Conservation (phyloP, 2,113 vertebrate species). For the Daboia siamensis region DNA sequence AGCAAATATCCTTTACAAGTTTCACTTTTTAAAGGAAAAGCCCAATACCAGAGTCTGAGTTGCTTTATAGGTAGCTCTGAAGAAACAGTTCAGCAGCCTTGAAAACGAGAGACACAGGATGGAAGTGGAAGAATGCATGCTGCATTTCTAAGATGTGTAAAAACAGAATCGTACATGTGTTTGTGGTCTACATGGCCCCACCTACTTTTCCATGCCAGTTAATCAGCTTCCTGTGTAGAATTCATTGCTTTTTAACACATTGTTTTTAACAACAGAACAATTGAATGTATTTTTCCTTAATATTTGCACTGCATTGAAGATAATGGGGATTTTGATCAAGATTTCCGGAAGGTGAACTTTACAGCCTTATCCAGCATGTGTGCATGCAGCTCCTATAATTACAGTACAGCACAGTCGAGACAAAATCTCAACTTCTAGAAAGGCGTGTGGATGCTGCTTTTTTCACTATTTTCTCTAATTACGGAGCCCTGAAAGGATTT, state of each 20-base stretch:
- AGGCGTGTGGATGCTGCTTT: background rate
- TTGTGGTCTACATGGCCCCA: background rate
- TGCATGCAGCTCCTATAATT: background rate
- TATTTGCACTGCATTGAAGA: background rate
- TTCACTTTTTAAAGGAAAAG: constrained; percentile 73
- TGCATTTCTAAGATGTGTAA: constrained; percentile 74
- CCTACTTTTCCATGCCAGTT: background rate
- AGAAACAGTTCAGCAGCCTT: constrained; percentile 63
- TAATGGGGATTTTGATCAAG: background rate
- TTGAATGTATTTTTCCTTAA: background rate
- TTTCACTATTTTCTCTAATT: background rate
- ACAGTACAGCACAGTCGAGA: background rate
- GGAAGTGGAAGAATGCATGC: constrained; percentile 74
- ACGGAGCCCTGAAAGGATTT: background rate
- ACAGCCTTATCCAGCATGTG: background rate
- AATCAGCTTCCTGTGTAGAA: background rate
- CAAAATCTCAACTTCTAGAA: background rate
- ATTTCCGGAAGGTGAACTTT: background rate
- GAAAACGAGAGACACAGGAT: background rate
- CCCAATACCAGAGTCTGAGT: constrained; percentile 75
- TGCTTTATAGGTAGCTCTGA: constrained; percentile 73
- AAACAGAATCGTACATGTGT: constrained; percentile 68
- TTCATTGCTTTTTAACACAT: background rate
- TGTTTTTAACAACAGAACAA: background rate
- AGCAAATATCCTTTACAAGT: constrained; percentile 75